Evolutionary conservation across 1,140 invertebrate genomes (phyloP).

Genomic region (Schmidtea mediterranea): DNA sequence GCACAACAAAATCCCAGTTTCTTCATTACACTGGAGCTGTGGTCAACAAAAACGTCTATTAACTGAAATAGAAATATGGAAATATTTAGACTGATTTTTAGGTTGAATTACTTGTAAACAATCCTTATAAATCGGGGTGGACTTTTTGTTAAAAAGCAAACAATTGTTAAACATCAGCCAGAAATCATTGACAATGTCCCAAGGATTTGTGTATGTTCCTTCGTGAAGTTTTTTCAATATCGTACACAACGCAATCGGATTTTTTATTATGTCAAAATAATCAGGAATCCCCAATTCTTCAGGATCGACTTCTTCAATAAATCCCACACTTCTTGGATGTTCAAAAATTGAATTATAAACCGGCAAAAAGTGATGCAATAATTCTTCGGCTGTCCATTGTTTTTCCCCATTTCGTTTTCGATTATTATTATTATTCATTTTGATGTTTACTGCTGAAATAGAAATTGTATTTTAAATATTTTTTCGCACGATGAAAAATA

Average conservation of each 20-base stretch:
- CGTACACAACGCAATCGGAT: not conserved
- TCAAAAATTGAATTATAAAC: no score
- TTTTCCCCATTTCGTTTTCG: no score
- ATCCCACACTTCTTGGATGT: no score
- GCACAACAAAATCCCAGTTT: slow-evolving; percentile 91
- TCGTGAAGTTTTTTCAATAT: not conserved
- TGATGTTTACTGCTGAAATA: no score
- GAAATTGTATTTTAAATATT: no score
- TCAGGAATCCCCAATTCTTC: not conserved
- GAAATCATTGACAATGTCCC: slow-evolving; percentile 96
- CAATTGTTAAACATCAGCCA: slow-evolving; percentile 99
- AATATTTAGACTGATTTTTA: no score
- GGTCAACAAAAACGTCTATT: slow-evolving; percentile 33
- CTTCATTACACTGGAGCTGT: slow-evolving; percentile 96
- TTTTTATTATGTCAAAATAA: not conserved
- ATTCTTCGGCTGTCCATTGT: no score
- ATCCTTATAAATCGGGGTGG: slow-evolving; percentile 17
- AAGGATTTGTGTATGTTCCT: slow-evolving; percentile 20
- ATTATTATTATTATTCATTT: no score
- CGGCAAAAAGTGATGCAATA: no score
- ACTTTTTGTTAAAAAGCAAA: slow-evolving; percentile 95
- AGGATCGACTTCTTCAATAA: not conserved
- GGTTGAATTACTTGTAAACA: not conserved
- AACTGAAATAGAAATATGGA: no score
- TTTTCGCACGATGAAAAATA: no score